Evolutionary conservation across 2,888 invertebrate species (phyloP).

Genomic region (Laothoe populi): DNA sequence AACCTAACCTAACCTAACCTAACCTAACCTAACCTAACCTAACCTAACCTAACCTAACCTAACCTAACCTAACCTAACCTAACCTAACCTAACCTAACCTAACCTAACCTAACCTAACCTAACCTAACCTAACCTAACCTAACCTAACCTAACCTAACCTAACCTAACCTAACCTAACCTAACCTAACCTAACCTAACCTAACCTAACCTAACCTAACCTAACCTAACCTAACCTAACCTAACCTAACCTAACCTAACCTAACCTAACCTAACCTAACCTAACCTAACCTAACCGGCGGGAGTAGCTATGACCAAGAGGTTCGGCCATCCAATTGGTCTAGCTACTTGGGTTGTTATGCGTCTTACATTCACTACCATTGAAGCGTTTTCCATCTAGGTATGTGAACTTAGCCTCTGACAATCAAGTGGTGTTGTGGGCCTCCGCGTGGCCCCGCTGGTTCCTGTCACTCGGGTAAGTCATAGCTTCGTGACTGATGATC

Average conservation of each 20-base stretch:
- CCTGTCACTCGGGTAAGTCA: no score
- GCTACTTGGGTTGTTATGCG: no score
- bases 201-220: constrained; percentile 35
- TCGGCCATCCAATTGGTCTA: no score
- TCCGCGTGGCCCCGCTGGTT: no score
- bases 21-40: not conserved
- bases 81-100: not conserved
- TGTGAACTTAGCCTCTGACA: no score
- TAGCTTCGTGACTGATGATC: no score
- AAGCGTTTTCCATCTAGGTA: no score
- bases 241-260: constrained; percentile 39
- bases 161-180: constrained; percentile 37
- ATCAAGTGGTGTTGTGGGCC: no score
- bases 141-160: constrained; percentile 33
- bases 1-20: no score
- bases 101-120: constrained; percentile 36
- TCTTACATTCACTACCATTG: no score
- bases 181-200: constrained; percentile 37
- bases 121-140: constrained; percentile 39
- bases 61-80: not conserved
- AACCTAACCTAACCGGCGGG: constrained; percentile 38
- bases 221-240: constrained; percentile 38
- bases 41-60: constrained; percentile 1
- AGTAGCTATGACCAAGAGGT: no score
- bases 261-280: constrained; percentile 39